Evolutionary conservation across 2,888 invertebrate genomes (phyloP), one percentile per base, ranked within the genome.

Genomic region (Allygus modestus): DNA sequence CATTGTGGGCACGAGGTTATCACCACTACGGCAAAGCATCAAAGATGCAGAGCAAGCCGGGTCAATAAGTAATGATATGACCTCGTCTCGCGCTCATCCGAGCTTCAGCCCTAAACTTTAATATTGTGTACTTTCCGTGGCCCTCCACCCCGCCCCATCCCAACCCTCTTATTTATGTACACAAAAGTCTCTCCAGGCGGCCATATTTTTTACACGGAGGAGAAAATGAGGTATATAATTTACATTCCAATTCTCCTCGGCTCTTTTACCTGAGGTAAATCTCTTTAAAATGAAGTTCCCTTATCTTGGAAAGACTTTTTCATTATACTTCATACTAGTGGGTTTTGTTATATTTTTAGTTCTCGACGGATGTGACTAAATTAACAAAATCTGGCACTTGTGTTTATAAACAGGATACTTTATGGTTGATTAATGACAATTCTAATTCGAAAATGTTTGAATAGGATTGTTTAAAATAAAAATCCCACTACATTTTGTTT

Each of bases 151-250:
- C 17, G 5, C 43, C 46, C 23, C 58, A 0, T 58, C 15, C 28
- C 77, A 12, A 28, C 65, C 65, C 23, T 23, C 58, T 58, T 79
- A 58, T 79, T 79, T 79, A 79, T 79, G 54, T 37, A 79, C 54
- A 58, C 15, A 58, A 79, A 79, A 79, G 20, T 37, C 79, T 58
- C 79, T 79, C 79, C 33, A 31, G 79, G 79, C 37, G 79, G 79
- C 58, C 31, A 79, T 79, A 51, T 79, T 79, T 73, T 79, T 51
- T 33, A 33, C 79, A 33, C 31, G 33, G 37, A 31, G 51, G 41
- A 54, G 79, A 79, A 79, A 79, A 79, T 79, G 79, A 79, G 79
- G 41, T 77, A 43, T 46, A 43, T 46, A 77, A 77, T 77, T 46
- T 77, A 43, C 77, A 46, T 77, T 77, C 41, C 73, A 37, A 73